Evolutionary conservation across 2,888 invertebrate genomes (phyloP).

Genomic region (Reticulitermes lucifugus): DNA sequence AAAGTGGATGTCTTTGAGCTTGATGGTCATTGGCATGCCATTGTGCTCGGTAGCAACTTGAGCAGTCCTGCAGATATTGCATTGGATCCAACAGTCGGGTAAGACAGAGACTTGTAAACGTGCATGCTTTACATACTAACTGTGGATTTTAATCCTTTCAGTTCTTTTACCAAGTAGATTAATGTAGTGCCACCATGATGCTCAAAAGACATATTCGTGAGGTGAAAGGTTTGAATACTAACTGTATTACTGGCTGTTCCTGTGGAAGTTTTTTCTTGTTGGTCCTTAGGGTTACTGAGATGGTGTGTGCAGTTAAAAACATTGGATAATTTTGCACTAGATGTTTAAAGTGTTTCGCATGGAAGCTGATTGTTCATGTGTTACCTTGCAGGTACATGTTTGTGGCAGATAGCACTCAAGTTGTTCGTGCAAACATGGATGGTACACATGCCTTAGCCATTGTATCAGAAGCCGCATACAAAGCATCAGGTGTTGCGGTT

Average conservation of each 20-base stretch:
- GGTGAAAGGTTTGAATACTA: too few species aligned
- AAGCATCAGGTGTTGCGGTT: constrained; percentile 91
- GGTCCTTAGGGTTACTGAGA: background rate
- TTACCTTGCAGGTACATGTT: constrained; percentile 73
- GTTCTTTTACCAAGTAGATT: too few species aligned
- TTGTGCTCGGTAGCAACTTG: constrained; percentile 90
- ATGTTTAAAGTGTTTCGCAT: background rate
- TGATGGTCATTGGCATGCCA: constrained; percentile 87
- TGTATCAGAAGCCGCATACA: constrained; percentile 92
- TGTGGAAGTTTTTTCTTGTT: too few species aligned
- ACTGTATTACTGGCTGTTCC: too few species aligned
- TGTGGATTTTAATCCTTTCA: too few species aligned
- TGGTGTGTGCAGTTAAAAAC: too few species aligned
- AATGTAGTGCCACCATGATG: too few species aligned
- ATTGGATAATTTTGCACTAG: background rate
- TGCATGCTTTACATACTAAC: too few species aligned
- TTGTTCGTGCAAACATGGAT: constrained; percentile 93
- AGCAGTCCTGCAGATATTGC: constrained; percentile 93
- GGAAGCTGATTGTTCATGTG: background rate
- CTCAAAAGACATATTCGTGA: too few species aligned
- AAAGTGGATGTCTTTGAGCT: constrained; percentile 95
- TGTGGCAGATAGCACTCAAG: constrained; percentile 86
- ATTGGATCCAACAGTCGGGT: constrained; percentile 90
- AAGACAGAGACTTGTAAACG: constrained; percentile 53
- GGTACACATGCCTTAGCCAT: constrained; percentile 87